Evolutionary conservation across 1,140 invertebrate genomes (phyloP).

Genomic region (Philaenus spumarius): DNA sequence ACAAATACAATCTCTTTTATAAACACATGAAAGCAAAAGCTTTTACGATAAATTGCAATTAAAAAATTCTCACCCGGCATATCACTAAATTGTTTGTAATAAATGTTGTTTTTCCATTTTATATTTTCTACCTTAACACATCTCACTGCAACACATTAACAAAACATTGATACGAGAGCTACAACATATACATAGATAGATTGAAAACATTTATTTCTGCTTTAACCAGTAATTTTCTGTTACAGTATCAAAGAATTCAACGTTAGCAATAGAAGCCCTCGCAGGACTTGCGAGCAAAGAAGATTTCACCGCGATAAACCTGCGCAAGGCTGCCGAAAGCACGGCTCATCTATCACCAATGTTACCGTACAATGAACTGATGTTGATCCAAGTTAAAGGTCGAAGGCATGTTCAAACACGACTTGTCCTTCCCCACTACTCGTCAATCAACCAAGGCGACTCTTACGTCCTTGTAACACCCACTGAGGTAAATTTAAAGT

Average conservation of each 20-base stretch:
- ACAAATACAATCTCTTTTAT: too few relatives aligned
- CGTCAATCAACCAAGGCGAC: conserved; percentile 80
- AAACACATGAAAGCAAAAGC: too few relatives aligned
- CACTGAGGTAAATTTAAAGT: conserved; percentile 55
- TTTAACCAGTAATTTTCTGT: too few relatives aligned
- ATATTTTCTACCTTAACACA: too few relatives aligned
- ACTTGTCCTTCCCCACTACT: conserved; percentile 68
- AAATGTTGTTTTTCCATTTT: too few relatives aligned
- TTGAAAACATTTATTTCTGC: too few relatives aligned
- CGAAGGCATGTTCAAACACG: conserved; percentile 73
- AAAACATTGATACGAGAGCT: too few relatives aligned
- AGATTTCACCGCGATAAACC: conserved; percentile 74
- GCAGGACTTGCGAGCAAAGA: conserved; percentile 84
- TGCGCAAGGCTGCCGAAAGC: conserved; percentile 52
- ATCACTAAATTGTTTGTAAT: too few relatives aligned
- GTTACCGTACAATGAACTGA: conserved; percentile 58
- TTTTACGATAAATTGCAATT: too few relatives aligned
- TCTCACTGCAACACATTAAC: too few relatives aligned
- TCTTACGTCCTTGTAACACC: conserved; percentile 77
- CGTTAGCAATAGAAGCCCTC: conserved; percentile 72
- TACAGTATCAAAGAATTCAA: conserved; percentile 58
- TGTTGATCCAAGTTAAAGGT: conserved; percentile 84
- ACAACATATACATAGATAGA: too few relatives aligned
- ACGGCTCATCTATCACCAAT: conserved; percentile 39
- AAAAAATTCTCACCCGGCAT: too few relatives aligned